phyloP scores from a whole-genome alignment of 2,797 vertebrate genomes.

The Emys orbicularis region DNA sequence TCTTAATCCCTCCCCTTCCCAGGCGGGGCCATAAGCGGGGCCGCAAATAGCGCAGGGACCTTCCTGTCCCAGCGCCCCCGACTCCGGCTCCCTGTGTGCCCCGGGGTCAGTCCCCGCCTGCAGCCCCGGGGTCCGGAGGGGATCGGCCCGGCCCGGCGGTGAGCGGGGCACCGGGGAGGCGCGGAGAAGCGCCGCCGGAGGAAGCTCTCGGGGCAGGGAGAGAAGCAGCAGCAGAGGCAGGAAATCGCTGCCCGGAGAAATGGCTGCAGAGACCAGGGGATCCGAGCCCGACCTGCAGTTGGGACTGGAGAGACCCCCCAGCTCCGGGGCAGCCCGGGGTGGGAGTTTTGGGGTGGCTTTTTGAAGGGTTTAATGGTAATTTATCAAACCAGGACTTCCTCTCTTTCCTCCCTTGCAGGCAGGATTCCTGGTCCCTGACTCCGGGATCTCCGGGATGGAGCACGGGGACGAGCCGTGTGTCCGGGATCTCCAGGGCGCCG shows the following conservation, averaged over 20 bases:
- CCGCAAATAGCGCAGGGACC: neutral
- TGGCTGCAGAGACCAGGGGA: no score
- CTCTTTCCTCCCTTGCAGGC: neutral
- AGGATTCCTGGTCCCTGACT: no score
- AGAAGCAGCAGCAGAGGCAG: neutral
- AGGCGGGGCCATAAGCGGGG: neutral
- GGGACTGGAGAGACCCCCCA: no score
- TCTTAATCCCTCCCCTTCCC: neutral
- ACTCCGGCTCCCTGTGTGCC: neutral
- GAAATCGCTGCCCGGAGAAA: neutral
- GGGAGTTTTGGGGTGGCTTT: no score
- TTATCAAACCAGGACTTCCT: neutral
- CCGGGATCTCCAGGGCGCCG: neutral
- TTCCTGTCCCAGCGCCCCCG: neutral
- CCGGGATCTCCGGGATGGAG: no score
- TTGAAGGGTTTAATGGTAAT: neutral
- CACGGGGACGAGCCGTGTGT: neutral
- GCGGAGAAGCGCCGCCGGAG: no score
- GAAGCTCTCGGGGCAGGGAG: neutral
- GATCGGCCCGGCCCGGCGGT: no score
- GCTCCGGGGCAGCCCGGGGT: no score
- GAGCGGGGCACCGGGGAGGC: no score
- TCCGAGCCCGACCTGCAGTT: no score
- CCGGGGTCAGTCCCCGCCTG: no score
- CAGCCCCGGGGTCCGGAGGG: accelerated